A percentile compares a stretch with the other conserved stretches of the same genome.
Conservation (phyloP, 2,888 invertebrate genomes). For the Amiota mariae region DNA sequence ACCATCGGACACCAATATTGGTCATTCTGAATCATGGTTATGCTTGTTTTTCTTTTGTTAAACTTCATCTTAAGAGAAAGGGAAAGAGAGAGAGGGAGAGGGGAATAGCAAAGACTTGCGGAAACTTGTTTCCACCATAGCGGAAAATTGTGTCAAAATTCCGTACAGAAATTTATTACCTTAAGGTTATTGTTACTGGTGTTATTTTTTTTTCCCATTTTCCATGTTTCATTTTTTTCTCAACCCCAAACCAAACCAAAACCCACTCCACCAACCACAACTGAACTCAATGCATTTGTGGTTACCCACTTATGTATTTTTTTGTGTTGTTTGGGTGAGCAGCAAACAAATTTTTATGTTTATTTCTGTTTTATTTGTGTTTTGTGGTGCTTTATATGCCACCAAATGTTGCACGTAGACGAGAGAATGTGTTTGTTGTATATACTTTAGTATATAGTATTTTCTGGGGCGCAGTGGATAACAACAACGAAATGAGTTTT, state of each 20-base stretch:
- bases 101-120: background rate
- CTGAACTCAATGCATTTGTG: too few relatives aligned
- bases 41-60: too few relatives aligned
- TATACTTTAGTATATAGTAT: background rate
- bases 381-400: conserved; percentile 18
- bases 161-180: conserved; percentile 59
- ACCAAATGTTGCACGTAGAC: conserved; percentile 4
- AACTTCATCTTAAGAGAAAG: background rate
- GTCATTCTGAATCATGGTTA: too few relatives aligned
- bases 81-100: too few relatives aligned
- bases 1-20: too few relatives aligned
- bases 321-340: background rate
- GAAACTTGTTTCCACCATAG: background rate
- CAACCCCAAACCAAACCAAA: too few relatives aligned
- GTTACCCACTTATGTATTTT: background rate
- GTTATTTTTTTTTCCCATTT: conserved; percentile 29
- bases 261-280: too few relatives aligned
- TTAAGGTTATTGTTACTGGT: conserved; percentile 39
- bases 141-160: conserved; percentile 56
- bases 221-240: background rate
- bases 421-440: background rate
- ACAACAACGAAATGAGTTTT: conserved; percentile 30
- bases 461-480: conserved; percentile 1
- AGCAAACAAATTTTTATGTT: conserved; percentile 19
- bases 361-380: background rate